Conservation (phyloP, 2,113 vertebrate species). For the Ia io region DNA sequence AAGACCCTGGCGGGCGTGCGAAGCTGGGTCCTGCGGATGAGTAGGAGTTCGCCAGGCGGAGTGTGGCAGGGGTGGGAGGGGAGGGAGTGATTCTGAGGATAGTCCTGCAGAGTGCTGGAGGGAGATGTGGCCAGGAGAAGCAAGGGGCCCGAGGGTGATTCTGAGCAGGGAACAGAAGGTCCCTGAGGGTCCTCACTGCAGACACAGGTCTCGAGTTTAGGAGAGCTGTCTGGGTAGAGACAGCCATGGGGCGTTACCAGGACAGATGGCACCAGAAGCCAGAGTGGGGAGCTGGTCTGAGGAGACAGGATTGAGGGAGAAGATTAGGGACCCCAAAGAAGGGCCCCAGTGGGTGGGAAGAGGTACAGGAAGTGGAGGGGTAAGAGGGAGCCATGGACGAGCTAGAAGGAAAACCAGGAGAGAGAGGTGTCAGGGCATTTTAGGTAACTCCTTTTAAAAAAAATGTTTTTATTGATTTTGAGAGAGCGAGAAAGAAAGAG, state of each 20-base stretch:
- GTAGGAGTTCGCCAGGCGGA: not conserved
- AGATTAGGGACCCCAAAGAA: not conserved
- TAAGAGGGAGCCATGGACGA: not conserved
- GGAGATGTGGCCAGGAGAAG: not conserved
- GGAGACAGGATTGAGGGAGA: not conserved
- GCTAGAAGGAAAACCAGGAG: not conserved
- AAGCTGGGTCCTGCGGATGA: not conserved
- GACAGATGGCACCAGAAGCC: fast-evolving
- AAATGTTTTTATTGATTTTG: too few relatives aligned
- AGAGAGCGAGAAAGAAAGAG: too few relatives aligned
- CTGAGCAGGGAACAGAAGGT: not conserved
- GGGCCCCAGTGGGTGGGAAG: not conserved
- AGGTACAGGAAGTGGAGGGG: not conserved
- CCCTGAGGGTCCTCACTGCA: too few relatives aligned
- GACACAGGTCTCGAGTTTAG: not conserved
- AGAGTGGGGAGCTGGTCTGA: fast-evolving
- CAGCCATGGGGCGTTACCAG: fast-evolving
- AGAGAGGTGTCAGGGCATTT: not conserved
- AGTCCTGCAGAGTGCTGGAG: not conserved
- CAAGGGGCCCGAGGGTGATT: not conserved
- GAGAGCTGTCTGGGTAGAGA: not conserved
- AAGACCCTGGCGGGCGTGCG: not conserved
- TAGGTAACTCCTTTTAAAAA: too few relatives aligned
- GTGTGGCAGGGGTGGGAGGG: too few relatives aligned
- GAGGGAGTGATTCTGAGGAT: not conserved